Conservation (phyloP, 2,797 vertebrate species). For the Tokudaia muenninki region DNA sequence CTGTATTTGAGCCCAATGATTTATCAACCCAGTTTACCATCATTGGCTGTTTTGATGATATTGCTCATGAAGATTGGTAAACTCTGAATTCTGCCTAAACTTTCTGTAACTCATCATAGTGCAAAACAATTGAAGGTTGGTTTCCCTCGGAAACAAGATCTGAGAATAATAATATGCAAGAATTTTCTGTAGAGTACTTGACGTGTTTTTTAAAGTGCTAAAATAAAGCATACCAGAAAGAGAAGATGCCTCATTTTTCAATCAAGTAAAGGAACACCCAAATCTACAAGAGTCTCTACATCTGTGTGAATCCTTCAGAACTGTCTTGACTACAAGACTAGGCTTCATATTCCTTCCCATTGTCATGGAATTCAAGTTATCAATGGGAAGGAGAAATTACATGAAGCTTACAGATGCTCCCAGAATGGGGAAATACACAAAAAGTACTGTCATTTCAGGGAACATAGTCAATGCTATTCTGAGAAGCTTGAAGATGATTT, state of each 20-base stretch:
- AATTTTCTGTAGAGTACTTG: neutral
- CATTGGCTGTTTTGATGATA: neutral
- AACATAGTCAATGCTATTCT: neutral
- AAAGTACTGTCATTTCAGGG: neutral
- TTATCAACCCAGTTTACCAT: rapidly evolving
- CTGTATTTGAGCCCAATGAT: neutral
- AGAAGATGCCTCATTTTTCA: neutral
- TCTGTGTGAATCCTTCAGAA: neutral
- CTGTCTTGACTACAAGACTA: neutral
- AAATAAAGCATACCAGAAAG: neutral
- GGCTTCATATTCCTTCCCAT: neutral
- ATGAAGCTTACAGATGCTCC: neutral
- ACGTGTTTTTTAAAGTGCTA: neutral
- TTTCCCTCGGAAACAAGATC: neutral
- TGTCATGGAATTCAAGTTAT: neutral
- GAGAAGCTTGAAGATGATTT: neutral
- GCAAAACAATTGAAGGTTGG: neutral
- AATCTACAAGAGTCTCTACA: neutral
- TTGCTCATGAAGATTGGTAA: neutral
- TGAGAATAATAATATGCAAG: neutral
- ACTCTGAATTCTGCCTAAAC: neutral
- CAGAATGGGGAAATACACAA: neutral
- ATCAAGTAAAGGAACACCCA: neutral
- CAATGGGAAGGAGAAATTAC: neutral
- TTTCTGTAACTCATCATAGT: neutral